phyloP scores from a whole-genome alignment of 2,797 vertebrate species.

The Peromyscus nudipes region DNA sequence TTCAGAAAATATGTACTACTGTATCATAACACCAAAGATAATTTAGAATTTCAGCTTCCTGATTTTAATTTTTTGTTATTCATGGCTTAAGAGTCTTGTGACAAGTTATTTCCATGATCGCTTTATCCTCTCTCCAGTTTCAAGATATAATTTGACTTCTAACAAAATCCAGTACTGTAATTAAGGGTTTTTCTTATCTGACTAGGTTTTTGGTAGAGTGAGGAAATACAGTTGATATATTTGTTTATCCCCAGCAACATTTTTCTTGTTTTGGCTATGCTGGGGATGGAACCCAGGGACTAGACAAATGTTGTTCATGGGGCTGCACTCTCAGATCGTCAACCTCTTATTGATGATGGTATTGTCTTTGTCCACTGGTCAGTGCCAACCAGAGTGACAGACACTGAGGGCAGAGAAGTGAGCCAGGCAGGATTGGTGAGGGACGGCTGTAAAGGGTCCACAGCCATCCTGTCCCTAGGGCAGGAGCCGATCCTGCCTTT shows the following conservation, averaged over 20 bases:
- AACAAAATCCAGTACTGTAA: conserved; percentile 26
- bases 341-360: neutral
- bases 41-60: neutral
- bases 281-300: neutral
- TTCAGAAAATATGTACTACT: neutral
- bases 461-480: neutral
- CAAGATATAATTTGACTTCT: conserved; percentile 43
- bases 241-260: conserved; percentile 52
- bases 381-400: neutral
- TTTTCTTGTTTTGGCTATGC: neutral
- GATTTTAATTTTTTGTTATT: conserved; percentile 44
- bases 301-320: neutral
- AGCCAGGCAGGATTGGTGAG: neutral
- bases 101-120: conserved; percentile 17
- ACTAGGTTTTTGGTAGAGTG: conserved; percentile 48
- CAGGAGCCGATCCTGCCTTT: neutral
- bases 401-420: neutral
- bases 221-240: neutral
- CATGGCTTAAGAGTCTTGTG: conserved; percentile 1
- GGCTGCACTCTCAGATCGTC: neutral
- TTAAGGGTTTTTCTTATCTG: conserved; percentile 42
- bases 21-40: conserved; percentile 35
- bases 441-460: neutral
- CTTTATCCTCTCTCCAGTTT: conserved; percentile 48
- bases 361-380: neutral